phyloP scores from a whole-genome alignment of 2,113 vertebrate species.

The Mixornis gularis region DNA sequence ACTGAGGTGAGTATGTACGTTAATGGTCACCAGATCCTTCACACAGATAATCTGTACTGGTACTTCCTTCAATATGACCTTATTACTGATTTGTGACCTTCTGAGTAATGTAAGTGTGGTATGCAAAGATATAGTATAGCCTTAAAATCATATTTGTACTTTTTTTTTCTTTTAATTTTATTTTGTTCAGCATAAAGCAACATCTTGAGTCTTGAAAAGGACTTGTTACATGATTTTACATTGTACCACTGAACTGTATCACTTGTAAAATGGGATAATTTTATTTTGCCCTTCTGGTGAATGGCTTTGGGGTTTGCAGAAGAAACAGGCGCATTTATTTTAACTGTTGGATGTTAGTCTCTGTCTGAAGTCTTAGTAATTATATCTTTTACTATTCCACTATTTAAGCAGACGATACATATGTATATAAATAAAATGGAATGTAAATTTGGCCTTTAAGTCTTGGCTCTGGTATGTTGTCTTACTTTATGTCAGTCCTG shows the following conservation, averaged over 20 bases:
- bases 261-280: not conserved
- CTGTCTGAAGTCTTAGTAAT: slow-evolving; percentile 16
- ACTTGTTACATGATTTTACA: not conserved
- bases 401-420: not conserved
- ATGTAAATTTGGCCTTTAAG: slow-evolving; percentile 64
- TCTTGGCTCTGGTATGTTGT: not conserved
- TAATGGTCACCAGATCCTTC: not conserved
- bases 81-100: not conserved
- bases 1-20: not conserved
- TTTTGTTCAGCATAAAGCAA: not conserved
- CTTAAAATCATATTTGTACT: not conserved
- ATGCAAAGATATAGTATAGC: not conserved
- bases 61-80: not conserved
- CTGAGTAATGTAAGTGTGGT: not conserved
- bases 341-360: not conserved
- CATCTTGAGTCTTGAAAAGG: not conserved
- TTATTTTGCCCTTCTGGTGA: not conserved
- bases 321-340: not conserved
- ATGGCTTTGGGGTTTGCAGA: not conserved
- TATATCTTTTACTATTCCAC: not conserved
- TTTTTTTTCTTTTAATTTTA: not conserved
- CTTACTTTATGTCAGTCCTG: slow-evolving; percentile 28
- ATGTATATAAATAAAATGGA: slow-evolving; percentile 47
- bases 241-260: not conserved
- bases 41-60: not conserved